phyloP scores from a whole-genome alignment of 2,888 invertebrate species.

The Esperia sulphurella region DNA sequence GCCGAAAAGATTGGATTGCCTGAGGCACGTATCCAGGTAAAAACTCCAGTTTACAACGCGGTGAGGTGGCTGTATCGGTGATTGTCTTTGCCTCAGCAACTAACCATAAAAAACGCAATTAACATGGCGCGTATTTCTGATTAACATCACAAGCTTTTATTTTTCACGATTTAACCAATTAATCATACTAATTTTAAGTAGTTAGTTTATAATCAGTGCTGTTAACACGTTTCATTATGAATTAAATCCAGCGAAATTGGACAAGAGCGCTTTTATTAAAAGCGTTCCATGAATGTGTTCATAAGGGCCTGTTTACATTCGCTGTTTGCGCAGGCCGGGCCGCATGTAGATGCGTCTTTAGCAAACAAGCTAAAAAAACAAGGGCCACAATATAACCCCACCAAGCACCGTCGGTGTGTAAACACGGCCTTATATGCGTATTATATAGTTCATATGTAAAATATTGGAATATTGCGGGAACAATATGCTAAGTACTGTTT shows the following conservation, averaged over 20 bases:
- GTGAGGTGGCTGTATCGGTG: conserved; percentile 58
- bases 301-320: conserved; percentile 71
- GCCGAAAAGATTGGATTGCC: conserved; percentile 98
- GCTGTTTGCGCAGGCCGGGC: conserved; percentile 68
- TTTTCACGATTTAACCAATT: neutral
- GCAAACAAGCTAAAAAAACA: conserved; percentile 77
- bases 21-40: conserved; percentile 99
- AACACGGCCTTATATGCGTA: conserved; percentile 24
- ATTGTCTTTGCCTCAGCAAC: conserved; percentile 23
- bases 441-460: conserved; percentile 44
- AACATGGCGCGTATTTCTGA: neutral
- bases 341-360: conserved; percentile 73
- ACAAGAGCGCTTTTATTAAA: conserved; percentile 54
- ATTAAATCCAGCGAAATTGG: conserved; percentile 44
- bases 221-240: conserved; percentile 18
- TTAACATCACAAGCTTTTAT: neutral
- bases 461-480: conserved; percentile 26
- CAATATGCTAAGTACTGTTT: conserved; percentile 38
- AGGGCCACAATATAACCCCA: conserved; percentile 57
- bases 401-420: conserved; percentile 25
- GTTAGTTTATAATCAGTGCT: neutral
- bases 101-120: conserved; percentile 21
- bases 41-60: conserved; percentile 75
- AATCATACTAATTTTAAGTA: neutral
- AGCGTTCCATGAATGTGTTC: conserved; percentile 50